Base-by-base conservation (phyloP, 2,797 vertebrate genomes). In the Pipistrellus pipistrellus region DNA sequence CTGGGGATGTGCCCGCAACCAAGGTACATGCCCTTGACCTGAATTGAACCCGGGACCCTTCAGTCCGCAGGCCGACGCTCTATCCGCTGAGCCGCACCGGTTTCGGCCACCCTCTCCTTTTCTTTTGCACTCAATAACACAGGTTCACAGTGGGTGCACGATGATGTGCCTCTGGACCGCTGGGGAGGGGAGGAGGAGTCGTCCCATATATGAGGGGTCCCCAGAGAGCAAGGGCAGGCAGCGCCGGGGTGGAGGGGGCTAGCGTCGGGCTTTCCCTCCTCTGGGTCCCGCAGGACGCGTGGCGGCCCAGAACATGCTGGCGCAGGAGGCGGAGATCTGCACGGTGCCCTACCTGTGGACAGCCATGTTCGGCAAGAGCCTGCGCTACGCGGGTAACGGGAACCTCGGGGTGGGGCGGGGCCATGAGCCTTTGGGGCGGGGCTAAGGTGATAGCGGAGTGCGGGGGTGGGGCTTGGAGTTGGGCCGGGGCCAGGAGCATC, bases 331-430 rank as follows among this genome's bases (percentile, higher is more conserved):
- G 0, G 99, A 99, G 96, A 98, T 99, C 94, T 99, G 98, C 98
- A 99, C 99, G 0, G 98, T 99, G 96, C 99, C 99, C 0, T 99
- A 99, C 86, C 98, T 99, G 96, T 99, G 99, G 99, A 99, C 99
- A 0, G 99, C 99, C 11, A 99, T 99, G 99, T 99, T 99, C 25
- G 99, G 99, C 94, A 99, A 99, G 98, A 99, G 99, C 96, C 98
- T 99, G 93, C 99, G 99, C 91, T 99, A 99, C 0, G 99, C 99
- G 6, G 99, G 99, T 99, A 97, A 97, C n/a, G 0, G 44, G 30
- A 46, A 30, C 10, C 88, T 44, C 2, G 3, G 41, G 4, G 1
- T 48, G 46, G 46, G 46, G 46, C 9, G 44, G 44, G 44, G 4
- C 44, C 44, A 44, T 10, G 10, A 44, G 44, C 44, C 44, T 46